Percentiles rank a stretch among this genome's conserved stretches.
Evolutionary conservation across 1,140 invertebrate species (phyloP).

Genomic region (Ostrea edulis): DNA sequence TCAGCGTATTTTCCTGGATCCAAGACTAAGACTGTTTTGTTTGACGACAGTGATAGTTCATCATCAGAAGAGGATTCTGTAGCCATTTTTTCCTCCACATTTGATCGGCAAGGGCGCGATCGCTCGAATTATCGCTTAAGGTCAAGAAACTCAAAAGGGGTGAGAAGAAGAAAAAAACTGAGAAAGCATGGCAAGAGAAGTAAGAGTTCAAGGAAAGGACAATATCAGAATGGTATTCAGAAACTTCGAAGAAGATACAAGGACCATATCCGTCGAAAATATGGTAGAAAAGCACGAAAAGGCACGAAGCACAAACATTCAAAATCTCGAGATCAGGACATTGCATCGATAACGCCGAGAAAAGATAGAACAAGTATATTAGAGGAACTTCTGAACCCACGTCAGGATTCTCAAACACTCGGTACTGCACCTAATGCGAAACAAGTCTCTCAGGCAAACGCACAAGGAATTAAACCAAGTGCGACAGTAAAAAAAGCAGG

Average conservation of each 20-base stretch:
- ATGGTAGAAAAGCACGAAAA: background rate
- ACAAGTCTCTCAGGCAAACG: background rate
- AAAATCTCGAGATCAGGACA: background rate
- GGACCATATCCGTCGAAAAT: background rate
- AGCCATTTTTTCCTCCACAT: background rate
- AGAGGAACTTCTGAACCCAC: background rate
- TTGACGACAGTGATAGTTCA: background rate
- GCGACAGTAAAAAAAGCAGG: background rate
- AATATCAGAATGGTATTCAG: background rate
- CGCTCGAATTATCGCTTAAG: background rate
- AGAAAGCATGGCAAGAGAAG: background rate
- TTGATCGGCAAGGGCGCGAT: background rate
- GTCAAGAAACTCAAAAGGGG: background rate
- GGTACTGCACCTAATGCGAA: background rate
- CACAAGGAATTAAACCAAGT: background rate
- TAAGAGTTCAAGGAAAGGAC: background rate
- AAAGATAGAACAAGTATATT: background rate
- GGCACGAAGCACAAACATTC: background rate
- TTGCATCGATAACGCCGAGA: background rate
- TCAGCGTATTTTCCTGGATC: background rate
- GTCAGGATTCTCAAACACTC: background rate
- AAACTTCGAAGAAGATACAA: background rate
- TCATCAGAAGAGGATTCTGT: slow-evolving; percentile 16
- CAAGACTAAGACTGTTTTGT: background rate
- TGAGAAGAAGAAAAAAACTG: background rate